Conservation (phyloP, 2,797 vertebrate species). For the Emys orbicularis region DNA sequence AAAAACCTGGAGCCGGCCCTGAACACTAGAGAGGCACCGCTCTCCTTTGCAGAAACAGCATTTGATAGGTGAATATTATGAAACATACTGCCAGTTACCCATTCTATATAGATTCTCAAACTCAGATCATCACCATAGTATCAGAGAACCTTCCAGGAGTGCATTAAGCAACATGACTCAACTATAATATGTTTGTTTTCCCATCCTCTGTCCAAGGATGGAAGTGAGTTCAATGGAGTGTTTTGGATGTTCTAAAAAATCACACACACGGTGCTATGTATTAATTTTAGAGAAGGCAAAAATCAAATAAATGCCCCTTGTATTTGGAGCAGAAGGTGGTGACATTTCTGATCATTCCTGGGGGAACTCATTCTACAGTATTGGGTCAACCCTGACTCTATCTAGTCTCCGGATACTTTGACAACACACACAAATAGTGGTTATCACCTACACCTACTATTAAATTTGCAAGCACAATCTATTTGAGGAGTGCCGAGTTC, state of each 20-base stretch:
- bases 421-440: background rate
- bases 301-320: background rate
- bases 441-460: background rate
- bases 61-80: background rate
- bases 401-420: background rate
- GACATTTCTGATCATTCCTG: background rate
- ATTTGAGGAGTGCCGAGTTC: background rate
- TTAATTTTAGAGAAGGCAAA: background rate
- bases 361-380: background rate
- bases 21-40: background rate
- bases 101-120: no score
- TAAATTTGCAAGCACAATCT: background rate
- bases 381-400: background rate
- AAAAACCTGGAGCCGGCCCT: no score
- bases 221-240: no score
- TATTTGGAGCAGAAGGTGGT: background rate
- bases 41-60: background rate
- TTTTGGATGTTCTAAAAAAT: no score
- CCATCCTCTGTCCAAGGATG: background rate
- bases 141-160: no score
- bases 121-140: no score
- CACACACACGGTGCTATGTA: background rate
- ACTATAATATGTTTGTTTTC: accelerated
- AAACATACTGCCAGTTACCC: background rate
- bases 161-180: background rate